phyloP scores from a whole-genome alignment of 2,113 vertebrate species.

The Chionodraco myersi region DNA sequence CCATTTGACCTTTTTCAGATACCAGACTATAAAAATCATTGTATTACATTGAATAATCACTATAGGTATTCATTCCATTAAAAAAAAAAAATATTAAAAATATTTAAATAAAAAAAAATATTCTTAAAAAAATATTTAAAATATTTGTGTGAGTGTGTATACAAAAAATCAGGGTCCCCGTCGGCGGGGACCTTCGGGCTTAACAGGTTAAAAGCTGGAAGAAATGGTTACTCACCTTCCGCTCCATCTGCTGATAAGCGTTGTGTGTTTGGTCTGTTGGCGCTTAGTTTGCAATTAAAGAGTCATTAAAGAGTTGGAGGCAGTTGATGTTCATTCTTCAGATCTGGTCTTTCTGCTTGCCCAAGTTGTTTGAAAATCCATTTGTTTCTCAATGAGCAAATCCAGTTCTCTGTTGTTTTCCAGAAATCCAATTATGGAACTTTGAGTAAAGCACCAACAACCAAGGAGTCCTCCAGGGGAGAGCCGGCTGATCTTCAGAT shows the following conservation, averaged over 20 bases:
- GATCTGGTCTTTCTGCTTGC: not conserved
- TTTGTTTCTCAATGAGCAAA: not conserved
- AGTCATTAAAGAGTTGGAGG: not conserved
- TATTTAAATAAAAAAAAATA: too few relatives aligned
- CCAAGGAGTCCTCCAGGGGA: not conserved
- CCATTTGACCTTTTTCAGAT: too few relatives aligned
- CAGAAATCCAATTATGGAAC: not conserved
- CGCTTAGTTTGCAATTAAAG: not conserved
- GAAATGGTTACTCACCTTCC: conserved; percentile 22
- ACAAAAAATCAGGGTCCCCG: too few relatives aligned
- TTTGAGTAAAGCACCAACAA: not conserved
- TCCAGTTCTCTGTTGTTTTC: not conserved
- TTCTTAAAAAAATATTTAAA: too few relatives aligned
- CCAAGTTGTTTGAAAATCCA: not conserved
- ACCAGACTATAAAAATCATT: too few relatives aligned
- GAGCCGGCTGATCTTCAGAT: not conserved
- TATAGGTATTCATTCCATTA: too few relatives aligned
- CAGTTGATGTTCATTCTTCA: not conserved
- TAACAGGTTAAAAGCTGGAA: not conserved
- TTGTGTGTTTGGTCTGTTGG: not conserved
- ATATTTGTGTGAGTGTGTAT: too few relatives aligned
- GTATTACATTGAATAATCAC: too few relatives aligned
- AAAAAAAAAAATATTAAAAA: too few relatives aligned
- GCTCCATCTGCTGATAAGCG: conserved; percentile 10
- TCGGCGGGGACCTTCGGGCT: too few relatives aligned